These are phyloP conservation scores for Drosophila hydei DNA, from an alignment of 1,140 invertebrate species.

Conservation along the genomic window DNA sequence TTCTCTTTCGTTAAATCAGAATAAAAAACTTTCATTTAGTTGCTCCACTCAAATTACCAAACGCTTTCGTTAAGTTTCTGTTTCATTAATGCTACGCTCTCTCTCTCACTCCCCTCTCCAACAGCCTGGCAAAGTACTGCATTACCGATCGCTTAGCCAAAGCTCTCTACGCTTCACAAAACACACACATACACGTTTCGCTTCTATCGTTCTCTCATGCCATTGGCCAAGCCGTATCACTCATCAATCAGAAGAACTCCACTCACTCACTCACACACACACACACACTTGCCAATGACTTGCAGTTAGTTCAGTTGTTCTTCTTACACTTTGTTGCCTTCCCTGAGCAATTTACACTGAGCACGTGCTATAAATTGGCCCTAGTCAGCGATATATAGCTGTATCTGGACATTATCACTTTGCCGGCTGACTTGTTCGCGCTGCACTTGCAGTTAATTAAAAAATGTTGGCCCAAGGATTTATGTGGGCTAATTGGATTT, in stretches of 20 bases:
- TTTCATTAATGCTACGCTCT: neutral
- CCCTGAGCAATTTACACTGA: neutral
- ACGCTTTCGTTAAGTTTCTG: too few species aligned
- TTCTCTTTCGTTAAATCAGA: too few species aligned
- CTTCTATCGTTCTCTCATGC: neutral
- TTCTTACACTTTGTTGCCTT: neutral
- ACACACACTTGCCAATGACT: constrained; percentile 1
- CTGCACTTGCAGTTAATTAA: constrained; percentile 62
- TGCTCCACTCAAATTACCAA: too few species aligned
- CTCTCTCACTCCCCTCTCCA: too few species aligned
- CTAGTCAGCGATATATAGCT: constrained; percentile 12
- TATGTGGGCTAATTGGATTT: constrained; percentile 42
- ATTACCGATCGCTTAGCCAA: neutral
- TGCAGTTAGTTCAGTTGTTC: constrained; percentile 15
- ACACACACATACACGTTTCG: neutral
- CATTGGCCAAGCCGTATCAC: neutral
- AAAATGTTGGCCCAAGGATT: constrained; percentile 54
- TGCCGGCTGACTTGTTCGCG: constrained; percentile 2
- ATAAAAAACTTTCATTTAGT: too few species aligned
- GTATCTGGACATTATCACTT: constrained; percentile 31
- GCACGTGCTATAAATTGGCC: constrained; percentile 48
- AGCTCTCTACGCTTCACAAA: neutral
- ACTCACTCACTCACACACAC: neutral
- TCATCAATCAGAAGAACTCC: constrained; percentile 1
- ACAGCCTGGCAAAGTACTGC: too few species aligned